phyloP scores from a whole-genome alignment of 2,888 invertebrate species.

The Amiota mariae region DNA sequence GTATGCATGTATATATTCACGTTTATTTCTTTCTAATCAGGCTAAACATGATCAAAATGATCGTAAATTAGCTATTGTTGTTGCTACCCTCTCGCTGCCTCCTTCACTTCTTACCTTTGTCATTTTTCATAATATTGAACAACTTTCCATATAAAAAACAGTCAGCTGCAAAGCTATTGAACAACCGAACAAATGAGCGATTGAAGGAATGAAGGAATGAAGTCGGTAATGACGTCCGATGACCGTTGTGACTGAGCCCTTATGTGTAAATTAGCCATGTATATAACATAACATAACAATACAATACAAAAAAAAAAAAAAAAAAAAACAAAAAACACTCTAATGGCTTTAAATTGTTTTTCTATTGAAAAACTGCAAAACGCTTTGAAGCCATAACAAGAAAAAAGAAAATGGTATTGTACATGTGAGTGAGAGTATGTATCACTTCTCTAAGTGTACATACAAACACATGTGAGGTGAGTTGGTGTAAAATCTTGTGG shows the following conservation, averaged over 20 bases:
- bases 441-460: too few species aligned
- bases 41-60: neutral
- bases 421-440: constrained; percentile 43
- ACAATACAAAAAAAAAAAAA: constrained; percentile 48
- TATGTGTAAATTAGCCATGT: constrained; percentile 58
- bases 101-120: too few species aligned
- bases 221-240: constrained; percentile 17
- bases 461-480: constrained; percentile 31
- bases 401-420: constrained; percentile 50
- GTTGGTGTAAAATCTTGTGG: constrained; percentile 49
- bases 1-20: too few species aligned
- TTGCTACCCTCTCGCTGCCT: too few species aligned
- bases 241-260: constrained; percentile 37
- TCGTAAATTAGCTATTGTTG: neutral
- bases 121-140: too few species aligned
- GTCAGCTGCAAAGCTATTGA: neutral
- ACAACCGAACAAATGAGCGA: neutral
- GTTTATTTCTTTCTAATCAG: neutral
- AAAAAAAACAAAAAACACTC: constrained; percentile 42
- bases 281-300: constrained; percentile 44
- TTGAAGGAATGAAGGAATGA: neutral
- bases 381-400: constrained; percentile 41
- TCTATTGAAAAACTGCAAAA: constrained; percentile 21
- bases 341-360: constrained; percentile 36
- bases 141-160: neutral